phyloP scores from a whole-genome alignment of 2,113 vertebrate genomes.

The Limnothrissa miodon region DNA sequence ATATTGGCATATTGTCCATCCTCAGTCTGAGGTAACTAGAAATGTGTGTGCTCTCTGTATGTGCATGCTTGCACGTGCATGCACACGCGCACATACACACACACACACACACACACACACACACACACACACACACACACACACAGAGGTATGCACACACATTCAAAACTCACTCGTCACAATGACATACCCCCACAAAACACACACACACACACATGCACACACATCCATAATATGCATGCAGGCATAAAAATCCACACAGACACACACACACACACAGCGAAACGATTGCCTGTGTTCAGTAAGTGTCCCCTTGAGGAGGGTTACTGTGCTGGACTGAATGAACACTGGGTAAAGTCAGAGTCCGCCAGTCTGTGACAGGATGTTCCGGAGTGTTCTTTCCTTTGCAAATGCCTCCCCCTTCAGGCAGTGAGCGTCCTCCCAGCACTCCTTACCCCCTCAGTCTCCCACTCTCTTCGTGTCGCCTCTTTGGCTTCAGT shows the following conservation, averaged over 20 bases:
- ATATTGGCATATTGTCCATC: constrained; percentile 1
- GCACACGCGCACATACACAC: background rate
- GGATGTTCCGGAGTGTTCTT: background rate
- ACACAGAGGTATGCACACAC: background rate
- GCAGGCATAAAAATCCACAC: background rate
- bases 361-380: background rate
- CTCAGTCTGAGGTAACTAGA: constrained; percentile 13
- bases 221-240: background rate
- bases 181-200: background rate
- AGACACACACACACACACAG: background rate
- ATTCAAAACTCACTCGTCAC: background rate
- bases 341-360: background rate
- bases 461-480: background rate
- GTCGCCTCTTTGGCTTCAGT: background rate
- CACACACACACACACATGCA: background rate
- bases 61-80: too few species aligned
- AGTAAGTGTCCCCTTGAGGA: constrained; percentile 9
- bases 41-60: background rate
- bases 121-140: background rate
- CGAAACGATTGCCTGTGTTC: background rate
- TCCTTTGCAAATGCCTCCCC: constrained; percentile 13
- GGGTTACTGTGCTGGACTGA: background rate
- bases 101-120: background rate
- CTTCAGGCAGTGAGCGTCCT: background rate
- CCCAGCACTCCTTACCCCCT: background rate